These are phyloP conservation scores for Euproctis similis DNA, from an alignment of 2,888 invertebrate species.

Conservation along the genomic window DNA sequence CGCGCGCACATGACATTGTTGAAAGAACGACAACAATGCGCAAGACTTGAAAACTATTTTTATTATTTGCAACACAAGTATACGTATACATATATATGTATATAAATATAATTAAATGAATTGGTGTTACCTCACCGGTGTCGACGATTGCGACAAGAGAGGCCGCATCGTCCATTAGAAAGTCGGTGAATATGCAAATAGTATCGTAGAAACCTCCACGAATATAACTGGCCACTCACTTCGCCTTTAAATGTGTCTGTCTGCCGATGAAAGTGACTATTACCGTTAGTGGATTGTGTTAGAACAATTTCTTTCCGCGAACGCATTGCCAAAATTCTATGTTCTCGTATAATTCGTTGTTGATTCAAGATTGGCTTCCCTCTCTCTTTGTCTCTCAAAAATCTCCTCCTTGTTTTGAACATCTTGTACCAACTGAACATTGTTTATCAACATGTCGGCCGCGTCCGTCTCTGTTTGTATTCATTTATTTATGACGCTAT, in stretches of 20 bases:
- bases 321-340: slow-evolving; percentile 45
- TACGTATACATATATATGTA: slow-evolving; percentile 41
- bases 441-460: slow-evolving; percentile 52
- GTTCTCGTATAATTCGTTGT: slow-evolving; percentile 17
- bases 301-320: slow-evolving; percentile 57
- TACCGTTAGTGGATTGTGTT: slow-evolving; percentile 69
- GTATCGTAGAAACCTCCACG: slow-evolving; percentile 75
- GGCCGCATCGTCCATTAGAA: slow-evolving; percentile 74
- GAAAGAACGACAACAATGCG: slow-evolving; percentile 54
- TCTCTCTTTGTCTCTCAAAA: slow-evolving; percentile 29
- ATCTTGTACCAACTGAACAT: slow-evolving; percentile 37
- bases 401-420: too few species aligned
- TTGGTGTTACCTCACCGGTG: slow-evolving; percentile 69
- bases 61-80: slow-evolving; percentile 50
- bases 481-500: slow-evolving; percentile 40
- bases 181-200: slow-evolving; percentile 76
- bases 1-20: slow-evolving; percentile 35
- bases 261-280: slow-evolving; percentile 73
- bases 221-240: slow-evolving; percentile 75
- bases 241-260: slow-evolving; percentile 70
- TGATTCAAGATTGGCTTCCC: slow-evolving; percentile 24
- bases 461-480: slow-evolving; percentile 36
- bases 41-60: slow-evolving; percentile 52
- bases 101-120: slow-evolving; percentile 66
- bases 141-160: slow-evolving; percentile 70